Percentiles rank a stretch among this genome's conserved stretches.
Evolutionary conservation across 92 coral and sea anemone species (phyloP).

Genomic region (Anthopleura xanthogrammica): DNA sequence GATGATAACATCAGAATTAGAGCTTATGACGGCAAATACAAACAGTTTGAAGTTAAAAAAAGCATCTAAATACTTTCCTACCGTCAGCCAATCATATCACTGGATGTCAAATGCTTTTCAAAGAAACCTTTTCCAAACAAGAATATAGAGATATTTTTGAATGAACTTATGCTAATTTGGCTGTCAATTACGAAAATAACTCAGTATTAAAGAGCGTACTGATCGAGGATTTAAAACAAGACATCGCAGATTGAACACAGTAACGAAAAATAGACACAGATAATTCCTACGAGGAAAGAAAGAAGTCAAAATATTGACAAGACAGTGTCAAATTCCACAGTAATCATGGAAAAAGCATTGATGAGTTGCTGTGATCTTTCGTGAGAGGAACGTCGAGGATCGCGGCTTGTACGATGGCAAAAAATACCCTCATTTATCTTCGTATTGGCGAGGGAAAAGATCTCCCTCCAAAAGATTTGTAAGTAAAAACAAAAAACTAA

Average conservation of each 20-base stretch:
- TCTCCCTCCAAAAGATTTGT: slow-evolving; percentile 92
- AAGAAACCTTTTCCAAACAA: slow-evolving; percentile 5
- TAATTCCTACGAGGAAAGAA: too few relatives aligned
- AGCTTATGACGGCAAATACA: background rate
- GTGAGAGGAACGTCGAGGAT: background rate
- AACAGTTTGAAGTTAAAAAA: background rate
- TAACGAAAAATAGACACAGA: too few relatives aligned
- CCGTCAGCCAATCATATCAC: background rate
- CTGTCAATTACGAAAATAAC: background rate
- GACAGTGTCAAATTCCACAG: slow-evolving; percentile 17
- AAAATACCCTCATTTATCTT: slow-evolving; percentile 66
- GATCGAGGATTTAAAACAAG: background rate
- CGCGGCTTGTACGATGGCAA: slow-evolving; percentile 40
- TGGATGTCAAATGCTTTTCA: background rate
- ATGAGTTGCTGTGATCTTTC: background rate
- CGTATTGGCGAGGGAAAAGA: slow-evolving; percentile 91
- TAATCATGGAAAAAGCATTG: background rate
- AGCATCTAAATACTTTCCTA: background rate
- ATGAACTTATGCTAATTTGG: background rate
- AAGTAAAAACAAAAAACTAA: slow-evolving; percentile 38
- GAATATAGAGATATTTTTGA: background rate
- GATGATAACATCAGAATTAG: background rate
- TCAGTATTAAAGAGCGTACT: background rate
- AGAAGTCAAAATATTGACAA: background rate
- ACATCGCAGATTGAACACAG: too few relatives aligned